Evolutionary conservation across 2,113 vertebrate species (phyloP), one percentile per base, ranked within the genome.

Genomic region (Calidris pygmaea): DNA sequence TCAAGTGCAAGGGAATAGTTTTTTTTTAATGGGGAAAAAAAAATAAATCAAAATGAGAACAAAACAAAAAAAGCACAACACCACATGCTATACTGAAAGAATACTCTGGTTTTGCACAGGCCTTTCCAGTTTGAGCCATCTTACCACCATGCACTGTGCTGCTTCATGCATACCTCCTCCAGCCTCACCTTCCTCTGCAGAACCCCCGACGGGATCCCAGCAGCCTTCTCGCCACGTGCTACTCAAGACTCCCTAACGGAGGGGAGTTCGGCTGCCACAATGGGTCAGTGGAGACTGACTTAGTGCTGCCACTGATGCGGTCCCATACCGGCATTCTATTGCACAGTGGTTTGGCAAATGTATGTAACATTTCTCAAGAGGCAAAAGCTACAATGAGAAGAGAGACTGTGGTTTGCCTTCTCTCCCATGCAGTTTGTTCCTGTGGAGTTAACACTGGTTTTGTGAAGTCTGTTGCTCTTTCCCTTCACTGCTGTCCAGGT

Each of bases 331-430:
- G 77, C 79, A 53, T 87, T 81, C 92, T 91, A 7, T 50, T 56
- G 78, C 92, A 94, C 82, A 89, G 85, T 77, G 70, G 39, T 92
- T 96, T 97, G 94, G 85, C 85, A 91, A 93, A 50, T 17, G 9
- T 34, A 32, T 70, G 60, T 63, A 87, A 82, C 4, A 5, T 55
- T 85, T 74, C 66, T 77, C 85, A 87, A 60, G 55, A 94, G 85
- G 59, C 86, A 94, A 97, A 93, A 84, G 87, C 62, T 93, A 93
- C 82, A 71, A 32, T 34, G 60, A 79, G 48, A 91, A 92, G 77
- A 92, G 67, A 52, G 71, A 70, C 68, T 83, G 50, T 62, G 59
- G 68, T 89, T 89, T 78, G 73, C 85, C 84, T 67, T 96, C 88
- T 87, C 47, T 71, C 71, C 63, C 60, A 48, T 37, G n/a, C 66